Evolutionary conservation across 2,888 invertebrate species (phyloP).

Genomic region (Scrobipalpa atriplicella): DNA sequence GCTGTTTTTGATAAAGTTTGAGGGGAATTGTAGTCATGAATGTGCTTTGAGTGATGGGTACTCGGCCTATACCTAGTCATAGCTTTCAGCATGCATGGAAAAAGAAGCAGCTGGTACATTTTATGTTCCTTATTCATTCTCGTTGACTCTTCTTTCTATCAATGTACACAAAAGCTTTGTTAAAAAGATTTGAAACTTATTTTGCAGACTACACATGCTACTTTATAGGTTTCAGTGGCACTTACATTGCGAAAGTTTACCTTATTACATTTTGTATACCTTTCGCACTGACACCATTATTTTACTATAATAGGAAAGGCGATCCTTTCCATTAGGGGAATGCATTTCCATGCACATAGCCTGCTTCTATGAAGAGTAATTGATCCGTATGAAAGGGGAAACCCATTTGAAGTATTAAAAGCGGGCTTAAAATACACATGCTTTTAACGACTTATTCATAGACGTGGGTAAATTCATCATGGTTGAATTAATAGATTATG

Average conservation of each 20-base stretch:
- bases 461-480: not conserved
- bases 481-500: not conserved
- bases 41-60: too few relatives aligned
- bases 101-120: too few relatives aligned
- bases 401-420: not conserved
- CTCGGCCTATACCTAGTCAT: too few relatives aligned
- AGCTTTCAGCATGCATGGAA: too few relatives aligned
- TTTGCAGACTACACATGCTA: not conserved
- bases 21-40: too few relatives aligned
- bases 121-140: too few relatives aligned
- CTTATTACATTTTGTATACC: conserved; percentile 1
- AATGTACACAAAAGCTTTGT: too few relatives aligned
- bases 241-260: not conserved
- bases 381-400: conserved; percentile 5
- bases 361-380: not conserved
- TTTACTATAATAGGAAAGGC: conserved; percentile 3
- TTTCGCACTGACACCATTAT: not conserved
- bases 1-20: too few relatives aligned
- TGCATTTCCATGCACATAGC: conserved; percentile 10
- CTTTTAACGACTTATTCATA: not conserved
- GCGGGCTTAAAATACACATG: not conserved
- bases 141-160: too few relatives aligned
- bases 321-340: conserved; percentile 11
- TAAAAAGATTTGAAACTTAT: too few relatives aligned
- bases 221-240: not conserved